Evolutionary conservation across 2,888 invertebrate genomes (phyloP).

Genomic region (Thumatha senex): DNA sequence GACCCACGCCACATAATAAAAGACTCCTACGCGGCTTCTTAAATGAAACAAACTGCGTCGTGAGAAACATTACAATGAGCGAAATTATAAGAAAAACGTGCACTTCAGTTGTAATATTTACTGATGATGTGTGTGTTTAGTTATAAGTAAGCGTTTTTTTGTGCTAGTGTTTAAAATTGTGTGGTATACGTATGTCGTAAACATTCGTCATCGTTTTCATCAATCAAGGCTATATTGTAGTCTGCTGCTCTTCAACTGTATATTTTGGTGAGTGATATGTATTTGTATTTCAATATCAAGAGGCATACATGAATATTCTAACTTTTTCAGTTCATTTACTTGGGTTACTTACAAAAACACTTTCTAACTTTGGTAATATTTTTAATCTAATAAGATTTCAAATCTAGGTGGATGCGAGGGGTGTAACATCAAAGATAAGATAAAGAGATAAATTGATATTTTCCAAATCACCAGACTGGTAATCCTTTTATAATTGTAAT

Average conservation of each 20-base stretch:
- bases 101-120: slow-evolving; percentile 31
- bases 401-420: no score
- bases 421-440: no score
- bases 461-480: no score
- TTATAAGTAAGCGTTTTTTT: slow-evolving; percentile 36
- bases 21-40: slow-evolving; percentile 70
- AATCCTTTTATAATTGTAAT: no score
- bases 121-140: slow-evolving; percentile 24
- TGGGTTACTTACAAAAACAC: no score
- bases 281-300: slow-evolving; percentile 12
- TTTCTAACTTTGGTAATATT: no score
- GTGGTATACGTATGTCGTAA: slow-evolving; percentile 23
- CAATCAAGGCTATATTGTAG: slow-evolving; percentile 54
- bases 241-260: slow-evolving; percentile 31
- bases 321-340: neutral
- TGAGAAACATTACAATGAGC: slow-evolving; percentile 52
- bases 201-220: slow-evolving; percentile 41
- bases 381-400: no score
- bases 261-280: slow-evolving; percentile 41
- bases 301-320: neutral
- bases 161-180: slow-evolving; percentile 10
- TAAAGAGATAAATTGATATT: no score
- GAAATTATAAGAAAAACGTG: slow-evolving; percentile 51
- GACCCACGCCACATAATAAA: slow-evolving; percentile 75
- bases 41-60: slow-evolving; percentile 50